A percentile compares a stretch with the other conserved stretches of the same genome.
Evolutionary conservation across 2,888 invertebrate species (phyloP).

Genomic region (Drosophila mercatorum): DNA sequence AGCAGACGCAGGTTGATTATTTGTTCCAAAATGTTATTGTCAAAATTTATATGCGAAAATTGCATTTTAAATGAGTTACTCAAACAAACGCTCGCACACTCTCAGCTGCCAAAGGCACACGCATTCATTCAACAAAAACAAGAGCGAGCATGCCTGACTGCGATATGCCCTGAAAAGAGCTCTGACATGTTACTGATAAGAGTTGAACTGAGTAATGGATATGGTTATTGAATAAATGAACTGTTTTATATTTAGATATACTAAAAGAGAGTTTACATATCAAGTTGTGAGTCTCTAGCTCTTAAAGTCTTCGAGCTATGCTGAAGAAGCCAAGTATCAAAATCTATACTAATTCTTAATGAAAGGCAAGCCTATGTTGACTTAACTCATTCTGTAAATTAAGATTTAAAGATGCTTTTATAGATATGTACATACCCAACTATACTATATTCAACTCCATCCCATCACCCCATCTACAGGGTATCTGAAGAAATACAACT

Average conservation of each 20-base stretch:
- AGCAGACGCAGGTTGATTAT: slow-evolving; percentile 52
- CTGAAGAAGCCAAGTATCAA: background rate
- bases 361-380: too few relatives aligned
- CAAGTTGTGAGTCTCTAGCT: background rate
- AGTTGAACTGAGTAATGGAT: background rate
- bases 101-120: slow-evolving; percentile 14
- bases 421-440: background rate
- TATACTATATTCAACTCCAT: background rate
- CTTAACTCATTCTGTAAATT: too few relatives aligned
- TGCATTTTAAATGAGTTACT: slow-evolving; percentile 64
- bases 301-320: background rate
- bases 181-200: too few relatives aligned
- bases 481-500: slow-evolving; percentile 17
- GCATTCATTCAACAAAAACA: slow-evolving; percentile 46
- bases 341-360: background rate
- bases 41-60: slow-evolving; percentile 76
- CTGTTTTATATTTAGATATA: too few relatives aligned
- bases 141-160: slow-evolving; percentile 2
- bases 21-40: slow-evolving; percentile 68
- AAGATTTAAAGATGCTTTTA: background rate
- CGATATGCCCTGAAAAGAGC: background rate
- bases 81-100: slow-evolving; percentile 8
- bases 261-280: background rate
- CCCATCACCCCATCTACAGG: background rate
- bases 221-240: background rate